Evolutionary conservation across 2,888 invertebrate genomes (phyloP).

Genomic region (Pogonocherus hispidulus): DNA sequence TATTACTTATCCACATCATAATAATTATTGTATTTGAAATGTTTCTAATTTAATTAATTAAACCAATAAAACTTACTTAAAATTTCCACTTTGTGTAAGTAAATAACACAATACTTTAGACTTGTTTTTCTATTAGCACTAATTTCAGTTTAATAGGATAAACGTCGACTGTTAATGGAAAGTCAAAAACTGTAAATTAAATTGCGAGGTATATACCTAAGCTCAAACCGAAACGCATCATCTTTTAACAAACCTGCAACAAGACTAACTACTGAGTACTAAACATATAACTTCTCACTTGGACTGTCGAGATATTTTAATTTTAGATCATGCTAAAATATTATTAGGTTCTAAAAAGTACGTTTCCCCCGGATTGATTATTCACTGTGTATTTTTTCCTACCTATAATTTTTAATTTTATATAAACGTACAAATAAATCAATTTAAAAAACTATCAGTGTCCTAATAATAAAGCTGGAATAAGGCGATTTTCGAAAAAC

Average conservation of each 20-base stretch:
- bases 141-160: too few species aligned
- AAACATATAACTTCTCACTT: slow-evolving; percentile 29
- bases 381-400: background rate
- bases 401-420: background rate
- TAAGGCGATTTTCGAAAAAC: too few species aligned
- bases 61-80: background rate
- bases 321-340: slow-evolving; percentile 55
- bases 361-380: background rate
- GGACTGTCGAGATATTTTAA: slow-evolving; percentile 52
- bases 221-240: slow-evolving; percentile 34
- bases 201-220: slow-evolving; percentile 2
- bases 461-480: too few species aligned
- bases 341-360: slow-evolving; percentile 43
- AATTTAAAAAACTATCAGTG: too few species aligned
- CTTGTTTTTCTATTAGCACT: too few species aligned
- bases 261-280: slow-evolving; percentile 30
- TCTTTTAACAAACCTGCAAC: slow-evolving; percentile 35
- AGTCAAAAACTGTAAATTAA: background rate
- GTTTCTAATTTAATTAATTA: background rate
- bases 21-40: background rate
- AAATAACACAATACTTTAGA: background rate
- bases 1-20: slow-evolving; percentile 9
- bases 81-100: background rate
- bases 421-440: background rate
- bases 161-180: too few species aligned